A percentile compares a stretch with the other conserved stretches of the same genome.
Evolutionary conservation across 2,888 invertebrate species (phyloP).

Genomic region (Plemyria rubiginata): DNA sequence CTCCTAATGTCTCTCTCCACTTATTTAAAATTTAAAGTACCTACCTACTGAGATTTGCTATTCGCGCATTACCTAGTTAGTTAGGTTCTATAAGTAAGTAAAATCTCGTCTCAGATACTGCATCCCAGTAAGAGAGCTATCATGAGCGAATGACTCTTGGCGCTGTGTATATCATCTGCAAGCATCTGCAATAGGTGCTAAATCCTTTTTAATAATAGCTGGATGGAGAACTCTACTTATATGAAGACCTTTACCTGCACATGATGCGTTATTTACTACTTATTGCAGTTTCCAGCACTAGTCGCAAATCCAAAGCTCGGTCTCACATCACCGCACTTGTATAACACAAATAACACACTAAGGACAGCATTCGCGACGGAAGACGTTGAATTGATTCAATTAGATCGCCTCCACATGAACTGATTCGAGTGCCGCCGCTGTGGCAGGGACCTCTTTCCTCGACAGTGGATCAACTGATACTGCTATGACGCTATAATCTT

Average conservation of each 20-base stretch:
- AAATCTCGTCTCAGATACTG: no score
- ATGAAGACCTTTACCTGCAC: conserved; percentile 51
- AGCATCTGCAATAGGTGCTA: no score
- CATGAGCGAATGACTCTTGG: not conserved
- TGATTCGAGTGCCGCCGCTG: conserved; percentile 44
- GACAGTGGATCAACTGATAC: conserved; percentile 72
- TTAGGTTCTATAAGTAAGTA: no score
- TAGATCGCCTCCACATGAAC: conserved; percentile 46
- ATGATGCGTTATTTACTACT: conserved; percentile 49
- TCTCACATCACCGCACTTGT: conserved; percentile 49
- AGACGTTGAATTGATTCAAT: conserved; percentile 80
- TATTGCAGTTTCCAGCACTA: conserved; percentile 27
- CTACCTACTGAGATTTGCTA: no score
- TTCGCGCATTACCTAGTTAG: no score
- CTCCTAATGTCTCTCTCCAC: no score
- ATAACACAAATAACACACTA: conserved; percentile 38
- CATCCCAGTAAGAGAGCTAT: no score
- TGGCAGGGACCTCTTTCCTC: conserved; percentile 59
- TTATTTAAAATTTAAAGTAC: no score
- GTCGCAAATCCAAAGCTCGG: conserved; percentile 25
- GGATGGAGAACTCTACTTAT: not conserved
- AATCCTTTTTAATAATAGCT: not conserved
- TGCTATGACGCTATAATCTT: conserved; percentile 69
- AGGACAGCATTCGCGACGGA: conserved; percentile 67
- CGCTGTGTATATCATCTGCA: no score